Base-by-base conservation (phyloP, 2,888 invertebrate species). In the Taphrorychus bicolor region DNA sequence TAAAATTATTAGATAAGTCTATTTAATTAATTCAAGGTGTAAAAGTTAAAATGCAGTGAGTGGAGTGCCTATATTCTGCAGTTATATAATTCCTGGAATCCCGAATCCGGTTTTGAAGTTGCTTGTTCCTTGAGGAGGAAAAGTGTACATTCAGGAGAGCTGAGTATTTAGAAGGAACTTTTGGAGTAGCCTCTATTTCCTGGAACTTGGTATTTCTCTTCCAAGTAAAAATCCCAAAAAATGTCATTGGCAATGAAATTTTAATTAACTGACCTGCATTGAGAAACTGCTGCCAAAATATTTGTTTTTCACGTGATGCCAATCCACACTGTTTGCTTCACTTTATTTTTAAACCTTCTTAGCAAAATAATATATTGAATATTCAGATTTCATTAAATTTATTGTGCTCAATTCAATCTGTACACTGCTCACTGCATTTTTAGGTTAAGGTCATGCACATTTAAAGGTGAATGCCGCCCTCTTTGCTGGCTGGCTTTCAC, bases 271-370 rank as follows among this genome's bases (percentile, higher is more conserved):
- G 60, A 61, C 61, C 52, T 56, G 42, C 61, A 22, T 57, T 14
- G 42, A 56, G 54, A 21, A 57, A 57, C 16, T 23, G 23, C 23
- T 67, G 62, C 61, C 67, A 67, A 62, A 59, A 59, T 63, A 56
- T 49, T 68, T 49, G 42, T 54, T 59, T 59, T 68, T 68, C 68
- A 63, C 68, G 59, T 68, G 63, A 68, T 62, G 45, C 51, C 18
- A 51, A 4, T 17, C 21, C 41, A 16, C 7, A 21, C 14, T 21
- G 45, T 49, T 45, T 48, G 52, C 21, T 58, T 59, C 24, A 54
- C 32, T 51, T 51, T 51, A 32, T 18, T 16, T 59, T 32, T n/a
- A 14, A 17, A 19, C 17, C 45, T 45, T 11, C 17, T 23, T 24
- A 23, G 5, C 23, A 24, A 14, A 32, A 24, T 24, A 19, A 11